Conservation (phyloP, 2,113 vertebrate species). For the Trachemys scripta region DNA sequence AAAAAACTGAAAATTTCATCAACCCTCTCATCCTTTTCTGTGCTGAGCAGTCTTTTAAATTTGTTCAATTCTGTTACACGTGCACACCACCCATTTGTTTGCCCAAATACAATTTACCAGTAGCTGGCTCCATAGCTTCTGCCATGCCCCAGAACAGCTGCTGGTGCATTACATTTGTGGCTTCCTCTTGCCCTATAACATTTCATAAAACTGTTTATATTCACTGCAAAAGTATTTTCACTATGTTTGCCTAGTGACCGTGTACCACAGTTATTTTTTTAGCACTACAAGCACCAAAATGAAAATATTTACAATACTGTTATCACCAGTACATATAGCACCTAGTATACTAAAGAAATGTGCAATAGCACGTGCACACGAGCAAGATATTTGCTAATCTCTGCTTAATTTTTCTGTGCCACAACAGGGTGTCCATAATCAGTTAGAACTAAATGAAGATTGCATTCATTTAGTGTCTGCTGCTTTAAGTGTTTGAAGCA, state of each 20-base stretch:
- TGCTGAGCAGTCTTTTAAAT: slow-evolving; percentile 51
- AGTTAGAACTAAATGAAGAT: not conserved
- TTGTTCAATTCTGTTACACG: slow-evolving; percentile 28
- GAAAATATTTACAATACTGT: slow-evolving; percentile 64
- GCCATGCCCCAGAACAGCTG: slow-evolving; percentile 54
- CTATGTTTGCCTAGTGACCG: slow-evolving; percentile 59
- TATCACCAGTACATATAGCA: not conserved
- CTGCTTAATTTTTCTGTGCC: not conserved
- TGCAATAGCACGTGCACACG: not conserved
- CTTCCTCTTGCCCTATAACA: slow-evolving; percentile 57
- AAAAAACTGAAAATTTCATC: not conserved
- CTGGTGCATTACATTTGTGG: slow-evolving; percentile 25
- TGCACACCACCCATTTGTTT: slow-evolving; percentile 5
- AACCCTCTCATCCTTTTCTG: slow-evolving; percentile 14
- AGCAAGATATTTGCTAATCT: slow-evolving; percentile 1
- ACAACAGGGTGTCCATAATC: not conserved
- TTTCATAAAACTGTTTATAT: slow-evolving; percentile 68
- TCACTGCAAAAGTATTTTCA: slow-evolving; percentile 72
- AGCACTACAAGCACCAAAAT: slow-evolving; percentile 46
- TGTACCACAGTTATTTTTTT: slow-evolving; percentile 44
- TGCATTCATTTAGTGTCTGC: slow-evolving; percentile 41
- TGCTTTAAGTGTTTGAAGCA: slow-evolving; percentile 45
- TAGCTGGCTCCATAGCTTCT: not conserved
- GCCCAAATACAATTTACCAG: slow-evolving; percentile 3
- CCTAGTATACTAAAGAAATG: slow-evolving; percentile 1